Conservation (phyloP, 2,797 vertebrate genomes). For the Malacoraja senta region DNA sequence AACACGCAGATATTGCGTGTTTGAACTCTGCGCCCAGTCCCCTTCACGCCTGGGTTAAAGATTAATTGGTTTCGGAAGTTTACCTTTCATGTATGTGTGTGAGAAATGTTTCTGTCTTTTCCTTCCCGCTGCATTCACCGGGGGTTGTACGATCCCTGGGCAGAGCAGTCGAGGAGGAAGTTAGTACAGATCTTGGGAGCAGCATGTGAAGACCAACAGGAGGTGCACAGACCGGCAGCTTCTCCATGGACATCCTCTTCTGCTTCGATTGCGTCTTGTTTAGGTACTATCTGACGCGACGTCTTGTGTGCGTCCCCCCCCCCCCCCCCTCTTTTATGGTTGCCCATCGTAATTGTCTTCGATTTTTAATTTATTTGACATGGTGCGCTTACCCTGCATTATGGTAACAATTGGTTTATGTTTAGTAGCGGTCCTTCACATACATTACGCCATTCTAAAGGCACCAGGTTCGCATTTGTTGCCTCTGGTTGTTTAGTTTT, state of each 20-base stretch:
- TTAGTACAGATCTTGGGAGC: conserved; percentile 26
- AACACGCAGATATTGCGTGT: conserved; percentile 8
- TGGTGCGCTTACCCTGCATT: neutral
- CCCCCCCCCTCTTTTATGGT: neutral
- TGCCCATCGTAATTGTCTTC: neutral
- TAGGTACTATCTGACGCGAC: conserved; percentile 56
- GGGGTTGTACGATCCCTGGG: conserved; percentile 24
- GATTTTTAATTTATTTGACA: neutral
- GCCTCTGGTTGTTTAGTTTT: neutral
- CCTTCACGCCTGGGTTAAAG: conserved; percentile 22
- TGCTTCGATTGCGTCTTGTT: conserved; percentile 79
- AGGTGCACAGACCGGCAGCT: conserved; percentile 43
- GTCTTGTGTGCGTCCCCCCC: neutral
- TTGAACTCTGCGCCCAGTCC: neutral
- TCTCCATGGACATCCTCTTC: conserved; percentile 70
- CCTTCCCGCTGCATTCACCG: conserved; percentile 22
- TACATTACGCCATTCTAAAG: neutral
- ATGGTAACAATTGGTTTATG: neutral
- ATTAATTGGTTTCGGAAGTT: conserved; percentile 14
- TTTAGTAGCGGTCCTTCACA: conserved; percentile 4
- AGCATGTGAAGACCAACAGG: conserved; percentile 52
- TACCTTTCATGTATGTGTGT: conserved; percentile 3
- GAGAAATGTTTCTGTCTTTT: conserved; percentile 36
- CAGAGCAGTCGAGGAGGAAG: conserved; percentile 32
- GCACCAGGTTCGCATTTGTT: neutral